These are phyloP conservation scores for Strigops habroptila DNA, from an alignment of 2,113 vertebrate species.

Conservation along the genomic window DNA sequence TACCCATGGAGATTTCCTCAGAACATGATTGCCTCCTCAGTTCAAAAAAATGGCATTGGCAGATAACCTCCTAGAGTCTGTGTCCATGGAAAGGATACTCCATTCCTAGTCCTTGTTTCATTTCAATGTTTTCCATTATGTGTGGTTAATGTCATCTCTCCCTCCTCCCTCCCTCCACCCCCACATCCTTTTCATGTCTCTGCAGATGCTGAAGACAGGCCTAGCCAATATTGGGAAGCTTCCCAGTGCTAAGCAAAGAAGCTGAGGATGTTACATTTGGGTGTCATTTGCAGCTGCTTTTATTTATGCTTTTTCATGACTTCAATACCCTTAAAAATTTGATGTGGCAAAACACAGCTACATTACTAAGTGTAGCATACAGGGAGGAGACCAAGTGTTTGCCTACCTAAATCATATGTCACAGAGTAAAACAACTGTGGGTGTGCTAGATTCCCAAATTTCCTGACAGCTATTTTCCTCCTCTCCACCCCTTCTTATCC, in stretches of 20 bases:
- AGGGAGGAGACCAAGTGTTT: neutral
- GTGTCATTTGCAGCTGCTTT: constrained; percentile 7
- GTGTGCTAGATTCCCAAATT: neutral
- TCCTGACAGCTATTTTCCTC: neutral
- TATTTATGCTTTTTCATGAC: neutral
- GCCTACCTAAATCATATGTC: neutral
- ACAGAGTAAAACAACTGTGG: neutral
- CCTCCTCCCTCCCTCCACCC: neutral
- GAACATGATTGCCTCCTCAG: neutral
- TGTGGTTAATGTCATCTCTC: neutral
- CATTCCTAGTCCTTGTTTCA: neutral
- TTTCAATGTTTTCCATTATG: neutral
- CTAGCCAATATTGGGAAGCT: neutral
- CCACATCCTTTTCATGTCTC: neutral
- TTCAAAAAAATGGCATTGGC: neutral
- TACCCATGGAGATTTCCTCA: neutral
- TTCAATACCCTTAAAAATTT: neutral
- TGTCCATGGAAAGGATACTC: neutral
- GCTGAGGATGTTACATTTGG: neutral
- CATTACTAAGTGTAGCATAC: neutral
- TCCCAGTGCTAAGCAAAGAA: neutral
- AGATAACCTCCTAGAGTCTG: neutral
- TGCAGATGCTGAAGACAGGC: neutral
- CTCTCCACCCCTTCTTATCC: neutral
- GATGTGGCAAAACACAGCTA: neutral